Conservation (phyloP, 2,797 vertebrate species). For the Mormyrus hasselquistii region DNA sequence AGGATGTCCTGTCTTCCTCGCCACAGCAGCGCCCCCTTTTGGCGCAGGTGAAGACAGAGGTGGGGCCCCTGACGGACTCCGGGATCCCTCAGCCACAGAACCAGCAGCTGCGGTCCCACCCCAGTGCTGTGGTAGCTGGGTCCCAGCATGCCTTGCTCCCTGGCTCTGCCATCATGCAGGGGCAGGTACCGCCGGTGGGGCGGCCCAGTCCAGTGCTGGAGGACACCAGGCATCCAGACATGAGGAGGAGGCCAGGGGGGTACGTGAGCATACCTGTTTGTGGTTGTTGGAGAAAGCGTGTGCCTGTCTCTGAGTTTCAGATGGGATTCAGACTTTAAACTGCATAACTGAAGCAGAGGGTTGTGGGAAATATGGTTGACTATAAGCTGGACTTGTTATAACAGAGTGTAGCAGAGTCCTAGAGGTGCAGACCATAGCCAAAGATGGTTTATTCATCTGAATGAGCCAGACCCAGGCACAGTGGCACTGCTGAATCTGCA, state of each 20-base stretch:
- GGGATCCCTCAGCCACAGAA: conserved; percentile 55
- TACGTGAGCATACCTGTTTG: conserved; percentile 41
- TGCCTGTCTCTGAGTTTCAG: neutral
- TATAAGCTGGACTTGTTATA: neutral
- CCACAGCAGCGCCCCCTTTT: conserved; percentile 51
- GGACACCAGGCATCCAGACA: conserved; percentile 76
- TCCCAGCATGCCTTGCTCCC: conserved; percentile 75
- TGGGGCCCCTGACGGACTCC: conserved; percentile 46
- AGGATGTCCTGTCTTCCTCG: conserved; percentile 48
- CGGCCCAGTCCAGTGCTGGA: conserved; percentile 65
- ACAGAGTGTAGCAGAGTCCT: neutral
- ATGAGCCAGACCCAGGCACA: neutral
- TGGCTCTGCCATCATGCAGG: conserved; percentile 60
- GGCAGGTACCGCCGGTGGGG: conserved; percentile 44
- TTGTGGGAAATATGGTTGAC: neutral
- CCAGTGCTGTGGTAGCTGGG: conserved; percentile 66
- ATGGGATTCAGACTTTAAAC: neutral
- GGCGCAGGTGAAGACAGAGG: conserved; percentile 65
- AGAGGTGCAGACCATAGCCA: neutral
- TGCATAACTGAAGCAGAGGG: neutral
- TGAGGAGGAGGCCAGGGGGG: conserved; percentile 93
- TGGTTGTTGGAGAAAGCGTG: conserved; percentile 18
- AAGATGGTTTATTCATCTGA: neutral
- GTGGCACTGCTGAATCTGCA: neutral
- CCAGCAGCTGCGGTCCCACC: conserved; percentile 63